Conservation (phyloP, 1,140 invertebrate genomes). For the Anastrepha obliqua region DNA sequence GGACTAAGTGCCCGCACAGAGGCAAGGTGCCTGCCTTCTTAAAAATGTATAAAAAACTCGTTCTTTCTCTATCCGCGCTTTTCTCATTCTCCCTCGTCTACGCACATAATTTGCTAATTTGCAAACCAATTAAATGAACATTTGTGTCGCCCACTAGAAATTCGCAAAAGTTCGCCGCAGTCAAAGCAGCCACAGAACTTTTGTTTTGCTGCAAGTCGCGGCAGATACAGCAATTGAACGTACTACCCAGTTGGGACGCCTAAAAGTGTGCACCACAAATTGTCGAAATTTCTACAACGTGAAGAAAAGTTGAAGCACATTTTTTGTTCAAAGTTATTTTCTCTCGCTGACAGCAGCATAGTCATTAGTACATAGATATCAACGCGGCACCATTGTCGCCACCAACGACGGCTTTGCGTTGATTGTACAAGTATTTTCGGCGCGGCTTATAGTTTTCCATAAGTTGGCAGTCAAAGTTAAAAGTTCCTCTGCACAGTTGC, state of each 20-base stretch:
- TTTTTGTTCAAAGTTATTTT: background rate
- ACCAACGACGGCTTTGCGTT: background rate
- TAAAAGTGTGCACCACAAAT: slow-evolving; percentile 7
- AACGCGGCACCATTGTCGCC: background rate
- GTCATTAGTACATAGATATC: background rate
- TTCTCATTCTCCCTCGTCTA: background rate
- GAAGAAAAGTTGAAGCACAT: slow-evolving; percentile 16
- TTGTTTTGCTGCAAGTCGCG: slow-evolving; percentile 3
- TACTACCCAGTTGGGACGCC: background rate
- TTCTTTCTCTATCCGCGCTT: background rate
- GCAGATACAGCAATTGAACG: background rate
- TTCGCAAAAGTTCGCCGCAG: slow-evolving; percentile 20
- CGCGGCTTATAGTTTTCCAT: slow-evolving; percentile 45
- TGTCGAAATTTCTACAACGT: background rate
- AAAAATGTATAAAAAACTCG: too few species aligned
- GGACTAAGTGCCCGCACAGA: too few species aligned
- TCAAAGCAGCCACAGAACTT: slow-evolving; percentile 51
- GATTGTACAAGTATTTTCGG: background rate
- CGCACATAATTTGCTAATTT: slow-evolving; percentile 67
- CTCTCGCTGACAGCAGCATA: background rate
- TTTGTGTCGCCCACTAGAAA: slow-evolving; percentile 63
- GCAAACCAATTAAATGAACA: slow-evolving; percentile 73
- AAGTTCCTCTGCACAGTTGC: slow-evolving; percentile 1
- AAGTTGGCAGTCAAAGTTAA: slow-evolving; percentile 47
- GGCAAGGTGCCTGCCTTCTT: too few species aligned